Base-by-base conservation (phyloP, 2,888 invertebrate genomes). In the Ennomos quercinarius region DNA sequence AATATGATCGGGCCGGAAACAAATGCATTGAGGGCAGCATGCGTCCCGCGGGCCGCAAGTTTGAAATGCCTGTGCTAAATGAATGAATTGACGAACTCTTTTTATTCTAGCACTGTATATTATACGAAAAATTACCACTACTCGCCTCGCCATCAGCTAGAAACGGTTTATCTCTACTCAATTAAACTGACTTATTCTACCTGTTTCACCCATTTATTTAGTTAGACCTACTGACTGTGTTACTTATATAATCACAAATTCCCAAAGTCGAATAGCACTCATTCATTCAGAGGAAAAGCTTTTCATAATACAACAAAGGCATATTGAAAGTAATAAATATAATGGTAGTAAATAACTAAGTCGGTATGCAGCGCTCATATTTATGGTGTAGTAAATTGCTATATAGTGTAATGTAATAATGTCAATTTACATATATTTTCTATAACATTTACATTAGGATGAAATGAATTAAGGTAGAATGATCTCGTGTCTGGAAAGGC, bases 401-500 rank as follows among this genome's bases (percentile, higher is more conserved):
- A 83, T 87, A 80, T 78, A 75, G 76, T 78, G 83, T 88, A 88
- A 91, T 89, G 86, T 87, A 89, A 89, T 91, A 90, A 86, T 82
- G 76, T 77, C 77, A 81, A 91, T 91, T 90, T 87, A 89, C 91
- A 91, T 91, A 90, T 84, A 88, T 86, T 86, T 84, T 83, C 88
- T 88, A 90, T 90, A 84, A 89, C 83, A 91, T 91, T 91, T 89
- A 87, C 89, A 91, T 90, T 84, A 83, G 74, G 84, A 85, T 86
- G 84, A 84, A 87, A 89, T 86, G 86, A 86, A 88, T 86, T 84
- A 84, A 73, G 74, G 68, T 72, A 76, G 73, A 77, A 79, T 80
- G 73, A 74, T 74, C 66, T 61, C 67, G 47, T 70, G 49, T 10
- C 44, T 47, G 13, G 37, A 35, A 65, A 64, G 67, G 67, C 63